A percentile compares a stretch with the other conserved stretches of the same genome.
Evolutionary conservation across 2,888 invertebrate species (phyloP).

Genomic region (Oeneis ivallda): DNA sequence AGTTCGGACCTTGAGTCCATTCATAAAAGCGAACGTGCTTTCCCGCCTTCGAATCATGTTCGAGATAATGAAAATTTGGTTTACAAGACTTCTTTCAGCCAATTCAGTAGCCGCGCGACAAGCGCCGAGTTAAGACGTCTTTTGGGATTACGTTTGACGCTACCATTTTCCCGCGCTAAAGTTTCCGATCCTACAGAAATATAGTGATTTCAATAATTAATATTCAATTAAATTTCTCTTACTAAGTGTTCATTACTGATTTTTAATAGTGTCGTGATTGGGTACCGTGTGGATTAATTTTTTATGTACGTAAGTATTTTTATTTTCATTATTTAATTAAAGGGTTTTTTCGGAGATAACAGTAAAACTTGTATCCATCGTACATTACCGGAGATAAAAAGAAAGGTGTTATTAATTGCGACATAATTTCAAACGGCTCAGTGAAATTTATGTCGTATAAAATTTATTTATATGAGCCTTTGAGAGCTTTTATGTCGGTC

Average conservation of each 20-base stretch:
- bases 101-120: constrained; percentile 58
- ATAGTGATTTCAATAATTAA: constrained; percentile 11
- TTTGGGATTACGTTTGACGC: constrained; percentile 36
- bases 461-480: constrained; percentile 31
- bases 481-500: constrained; percentile 24
- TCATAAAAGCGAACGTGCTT: constrained; percentile 54
- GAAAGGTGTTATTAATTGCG: constrained; percentile 20
- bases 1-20: constrained; percentile 40
- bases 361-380: constrained; percentile 4
- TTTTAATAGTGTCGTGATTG: constrained; percentile 5
- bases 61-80: constrained; percentile 57
- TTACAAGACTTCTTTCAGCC: constrained; percentile 53
- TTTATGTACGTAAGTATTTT: constrained; percentile 28
- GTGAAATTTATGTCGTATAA: constrained; percentile 26
- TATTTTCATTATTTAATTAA: constrained; percentile 1
- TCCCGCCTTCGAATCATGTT: constrained; percentile 59
- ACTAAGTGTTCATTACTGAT: constrained; percentile 1
- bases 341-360: not conserved
- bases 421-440: constrained; percentile 24
- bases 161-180: constrained; percentile 62
- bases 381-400: constrained; percentile 18
- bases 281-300: constrained; percentile 7
- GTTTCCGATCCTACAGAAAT: constrained; percentile 44
- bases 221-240: not conserved
- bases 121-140: constrained; percentile 53